These are phyloP conservation scores for Spialia ferax DNA, from an alignment of 2,888 invertebrate species.

Conservation along the genomic window DNA sequence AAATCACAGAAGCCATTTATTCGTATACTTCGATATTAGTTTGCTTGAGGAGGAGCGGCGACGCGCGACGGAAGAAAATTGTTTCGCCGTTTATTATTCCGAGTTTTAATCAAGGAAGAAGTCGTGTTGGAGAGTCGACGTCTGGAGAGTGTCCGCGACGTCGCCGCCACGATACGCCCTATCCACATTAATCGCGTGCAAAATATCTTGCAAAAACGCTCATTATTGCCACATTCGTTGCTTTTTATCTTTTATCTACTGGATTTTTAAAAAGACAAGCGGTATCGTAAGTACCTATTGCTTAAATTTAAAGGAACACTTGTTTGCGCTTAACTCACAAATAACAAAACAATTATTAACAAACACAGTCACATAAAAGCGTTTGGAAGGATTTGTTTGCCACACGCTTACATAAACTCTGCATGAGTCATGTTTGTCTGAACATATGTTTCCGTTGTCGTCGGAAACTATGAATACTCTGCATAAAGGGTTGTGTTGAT, in stretches of 20 bases:
- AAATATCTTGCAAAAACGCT: conserved; percentile 63
- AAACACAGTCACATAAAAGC: conserved; percentile 22
- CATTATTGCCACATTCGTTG: conserved; percentile 51
- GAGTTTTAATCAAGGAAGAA: conserved; percentile 82
- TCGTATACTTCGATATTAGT: conserved; percentile 72
- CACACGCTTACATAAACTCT: conserved; percentile 27
- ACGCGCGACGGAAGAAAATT: conserved; percentile 70
- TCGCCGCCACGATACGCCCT: conserved; percentile 59
- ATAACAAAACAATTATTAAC: conserved; percentile 21
- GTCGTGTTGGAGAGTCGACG: conserved; percentile 57
- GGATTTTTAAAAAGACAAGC: conserved; percentile 29
- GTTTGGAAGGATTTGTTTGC: conserved; percentile 32
- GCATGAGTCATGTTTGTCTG: conserved; percentile 32
- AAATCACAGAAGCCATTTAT: conserved; percentile 57
- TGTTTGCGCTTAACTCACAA: neutral
- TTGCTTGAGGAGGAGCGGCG: conserved; percentile 60
- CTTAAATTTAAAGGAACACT: conserved; percentile 4
- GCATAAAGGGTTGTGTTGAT: conserved; percentile 46
- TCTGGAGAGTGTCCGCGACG: conserved; percentile 68
- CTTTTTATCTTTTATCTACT: conserved; percentile 45
- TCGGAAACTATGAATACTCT: conserved; percentile 33
- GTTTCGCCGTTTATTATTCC: conserved; percentile 81
- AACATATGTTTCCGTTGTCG: conserved; percentile 31
- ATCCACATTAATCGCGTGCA: conserved; percentile 69
- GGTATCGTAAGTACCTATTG: too few species aligned